A percentile compares a stretch with the other conserved stretches of the same genome.
Evolutionary conservation across 2,797 vertebrate genomes (phyloP).

Genomic region (Loriculus beryllinus): DNA sequence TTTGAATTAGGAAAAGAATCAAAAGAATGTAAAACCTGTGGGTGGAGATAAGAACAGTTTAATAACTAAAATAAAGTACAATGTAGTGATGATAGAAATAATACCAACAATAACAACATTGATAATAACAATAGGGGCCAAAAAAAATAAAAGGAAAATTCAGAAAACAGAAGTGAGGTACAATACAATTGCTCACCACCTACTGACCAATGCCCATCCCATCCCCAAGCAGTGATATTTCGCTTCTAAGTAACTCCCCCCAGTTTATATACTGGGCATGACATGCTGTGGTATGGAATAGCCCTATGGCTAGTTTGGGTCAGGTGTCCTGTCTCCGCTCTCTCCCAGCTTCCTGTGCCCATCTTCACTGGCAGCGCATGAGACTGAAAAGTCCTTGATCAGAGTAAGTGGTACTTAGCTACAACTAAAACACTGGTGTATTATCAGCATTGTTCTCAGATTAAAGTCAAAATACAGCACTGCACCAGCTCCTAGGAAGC

Average conservation of each 20-base stretch:
- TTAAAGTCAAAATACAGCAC: not conserved
- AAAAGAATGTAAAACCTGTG: not conserved
- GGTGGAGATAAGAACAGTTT: not conserved
- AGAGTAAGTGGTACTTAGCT: not conserved
- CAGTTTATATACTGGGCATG: not conserved
- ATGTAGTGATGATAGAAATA: not conserved
- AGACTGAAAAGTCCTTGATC: not conserved
- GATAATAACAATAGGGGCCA: not conserved
- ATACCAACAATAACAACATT: not conserved
- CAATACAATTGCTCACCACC: not conserved
- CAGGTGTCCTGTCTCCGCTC: not conserved
- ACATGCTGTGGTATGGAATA: not conserved
- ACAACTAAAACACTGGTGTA: not conserved
- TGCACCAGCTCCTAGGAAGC: not conserved
- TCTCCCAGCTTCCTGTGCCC: not conserved
- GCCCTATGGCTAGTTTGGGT: not conserved
- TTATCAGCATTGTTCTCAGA: not conserved
- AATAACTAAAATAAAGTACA: not conserved
- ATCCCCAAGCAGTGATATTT: not conserved
- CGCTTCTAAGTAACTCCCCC: not conserved
- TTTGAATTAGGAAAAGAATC: not conserved
- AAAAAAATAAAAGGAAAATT: not conserved
- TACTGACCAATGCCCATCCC: not conserved
- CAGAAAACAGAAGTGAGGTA: not conserved
- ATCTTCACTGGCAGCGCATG: not conserved